These are phyloP conservation scores for Lepeophtheirus salmonis DNA, from an alignment of 1,140 invertebrate genomes.

Conservation along the genomic window DNA sequence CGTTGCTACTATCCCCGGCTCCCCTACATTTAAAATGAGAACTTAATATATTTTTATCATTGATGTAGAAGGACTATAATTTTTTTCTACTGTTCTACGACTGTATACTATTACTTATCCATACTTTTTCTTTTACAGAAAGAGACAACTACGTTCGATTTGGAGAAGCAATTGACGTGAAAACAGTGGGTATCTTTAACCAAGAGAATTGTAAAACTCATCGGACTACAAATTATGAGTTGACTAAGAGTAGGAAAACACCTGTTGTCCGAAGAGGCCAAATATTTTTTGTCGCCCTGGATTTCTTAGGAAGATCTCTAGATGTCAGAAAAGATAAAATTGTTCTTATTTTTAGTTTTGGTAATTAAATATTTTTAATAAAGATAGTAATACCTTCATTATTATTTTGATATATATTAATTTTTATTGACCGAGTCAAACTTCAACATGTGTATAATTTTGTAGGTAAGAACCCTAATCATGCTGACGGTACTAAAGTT, in stretches of 20 bases:
- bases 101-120: no score
- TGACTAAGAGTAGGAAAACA: neutral
- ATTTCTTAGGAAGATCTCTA: neutral
- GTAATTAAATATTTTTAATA: neutral
- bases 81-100: no score
- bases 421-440: no score
- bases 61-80: no score
- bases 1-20: no score
- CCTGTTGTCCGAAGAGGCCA: neutral
- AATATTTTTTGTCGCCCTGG: neutral
- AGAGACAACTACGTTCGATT: neutral
- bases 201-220: neutral
- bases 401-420: no score
- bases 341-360: neutral
- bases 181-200: neutral
- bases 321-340: neutral
- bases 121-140: neutral
- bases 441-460: no score
- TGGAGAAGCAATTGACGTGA: neutral
- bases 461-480: neutral
- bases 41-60: no score
- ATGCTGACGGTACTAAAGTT: neutral
- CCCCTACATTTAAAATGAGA: no score
- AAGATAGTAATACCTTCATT: no score
- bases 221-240: neutral